These are phyloP conservation scores for Percopsis transmontana DNA, from an alignment of 2,113 vertebrate species.

Conservation along the genomic window DNA sequence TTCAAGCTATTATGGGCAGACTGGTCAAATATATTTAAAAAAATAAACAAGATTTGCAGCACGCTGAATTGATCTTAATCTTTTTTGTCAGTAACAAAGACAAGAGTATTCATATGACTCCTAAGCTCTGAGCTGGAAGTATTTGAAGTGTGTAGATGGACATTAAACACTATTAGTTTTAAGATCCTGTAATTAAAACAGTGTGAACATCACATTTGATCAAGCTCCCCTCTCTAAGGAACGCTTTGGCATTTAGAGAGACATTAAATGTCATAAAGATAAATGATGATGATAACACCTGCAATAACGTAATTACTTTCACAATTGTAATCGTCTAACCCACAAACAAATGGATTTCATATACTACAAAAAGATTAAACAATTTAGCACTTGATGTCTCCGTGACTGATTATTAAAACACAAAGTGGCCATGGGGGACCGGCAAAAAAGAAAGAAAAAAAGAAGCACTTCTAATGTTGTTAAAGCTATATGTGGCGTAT, in stretches of 20 bases:
- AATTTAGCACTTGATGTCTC: slow-evolving; percentile 75
- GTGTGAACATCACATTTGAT: slow-evolving; percentile 53
- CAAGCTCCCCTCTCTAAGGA: slow-evolving; percentile 65
- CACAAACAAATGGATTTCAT: slow-evolving; percentile 82
- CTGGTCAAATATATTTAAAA: slow-evolving; percentile 43
- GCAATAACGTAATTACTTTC: slow-evolving; percentile 71
- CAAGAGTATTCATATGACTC: slow-evolving; percentile 10
- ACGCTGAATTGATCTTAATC: slow-evolving; percentile 38
- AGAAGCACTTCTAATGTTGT: slow-evolving; percentile 28
- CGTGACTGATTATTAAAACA: slow-evolving; percentile 68
- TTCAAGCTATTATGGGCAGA: slow-evolving; percentile 56
- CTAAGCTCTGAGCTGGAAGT: slow-evolving; percentile 4
- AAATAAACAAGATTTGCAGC: slow-evolving; percentile 38
- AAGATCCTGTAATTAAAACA: slow-evolving; percentile 64
- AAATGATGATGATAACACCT: slow-evolving; percentile 76
- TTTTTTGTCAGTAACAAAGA: slow-evolving; percentile 28
- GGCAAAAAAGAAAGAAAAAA: slow-evolving; percentile 47
- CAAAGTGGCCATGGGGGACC: slow-evolving; percentile 53
- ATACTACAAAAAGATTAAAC: slow-evolving; percentile 76
- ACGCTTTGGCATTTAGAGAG: slow-evolving; percentile 66
- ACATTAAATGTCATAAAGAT: slow-evolving; percentile 71
- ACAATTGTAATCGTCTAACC: slow-evolving; percentile 68
- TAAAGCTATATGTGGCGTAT: slow-evolving; percentile 52
- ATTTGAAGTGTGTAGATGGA: slow-evolving; percentile 25
- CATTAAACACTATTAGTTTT: slow-evolving; percentile 38